phyloP scores from a whole-genome alignment of 1,140 invertebrate genomes.

The Portunus trituberculatus region DNA sequence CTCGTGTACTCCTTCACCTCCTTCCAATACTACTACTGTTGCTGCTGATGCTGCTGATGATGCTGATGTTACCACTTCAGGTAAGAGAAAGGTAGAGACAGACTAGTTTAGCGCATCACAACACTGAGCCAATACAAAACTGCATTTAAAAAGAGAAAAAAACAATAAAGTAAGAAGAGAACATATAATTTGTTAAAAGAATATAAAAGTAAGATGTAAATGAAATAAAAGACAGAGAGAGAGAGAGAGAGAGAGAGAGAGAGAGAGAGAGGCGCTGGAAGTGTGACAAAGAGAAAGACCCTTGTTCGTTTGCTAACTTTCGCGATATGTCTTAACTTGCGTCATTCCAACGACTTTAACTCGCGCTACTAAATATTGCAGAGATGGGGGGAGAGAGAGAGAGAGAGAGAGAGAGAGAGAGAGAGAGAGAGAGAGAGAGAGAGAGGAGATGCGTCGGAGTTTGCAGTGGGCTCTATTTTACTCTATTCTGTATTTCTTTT shows the following conservation, averaged over 20 bases:
- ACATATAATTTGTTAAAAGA: background rate
- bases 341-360: background rate
- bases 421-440: background rate
- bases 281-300: background rate
- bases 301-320: background rate
- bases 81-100: too few species aligned
- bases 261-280: background rate
- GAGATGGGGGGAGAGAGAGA: background rate
- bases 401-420: background rate
- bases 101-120: too few species aligned
- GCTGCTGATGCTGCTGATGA: too few species aligned
- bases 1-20: background rate
- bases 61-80: too few species aligned
- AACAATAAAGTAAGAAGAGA: background rate
- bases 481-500: too few species aligned
- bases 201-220: background rate
- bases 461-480: too few species aligned
- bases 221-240: background rate
- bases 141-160: background rate
- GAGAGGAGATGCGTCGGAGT: background rate
- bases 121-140: too few species aligned
- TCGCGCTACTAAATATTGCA: background rate
- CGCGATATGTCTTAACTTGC: slow-evolving; percentile 8
- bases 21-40: too few species aligned
- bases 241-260: slow-evolving; percentile 11